Percentiles rank a stretch among this genome's conserved stretches.
Evolutionary conservation across 2,888 invertebrate species (phyloP).

Genomic region (Eupsilia transversa): DNA sequence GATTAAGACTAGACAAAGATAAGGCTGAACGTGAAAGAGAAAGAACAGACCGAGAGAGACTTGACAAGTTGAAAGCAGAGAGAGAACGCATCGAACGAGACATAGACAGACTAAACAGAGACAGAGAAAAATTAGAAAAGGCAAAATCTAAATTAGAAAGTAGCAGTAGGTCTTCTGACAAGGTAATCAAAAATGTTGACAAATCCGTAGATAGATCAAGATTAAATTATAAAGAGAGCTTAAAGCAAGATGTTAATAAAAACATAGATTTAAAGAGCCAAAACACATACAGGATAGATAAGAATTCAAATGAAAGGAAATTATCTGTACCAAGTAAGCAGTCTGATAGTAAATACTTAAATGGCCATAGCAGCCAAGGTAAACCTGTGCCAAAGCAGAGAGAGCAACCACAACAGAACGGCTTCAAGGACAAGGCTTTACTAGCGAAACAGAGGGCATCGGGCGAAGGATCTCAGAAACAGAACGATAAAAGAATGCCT

Average conservation of each 20-base stretch:
- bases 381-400: slow-evolving; percentile 80
- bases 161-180: slow-evolving; percentile 72
- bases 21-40: slow-evolving; percentile 78
- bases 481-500: slow-evolving; percentile 71
- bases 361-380: slow-evolving; percentile 79
- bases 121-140: slow-evolving; percentile 84
- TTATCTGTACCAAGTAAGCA: slow-evolving; percentile 73
- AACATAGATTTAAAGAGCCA: slow-evolving; percentile 87
- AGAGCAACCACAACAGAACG: slow-evolving; percentile 73
- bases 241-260: slow-evolving; percentile 75
- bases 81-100: slow-evolving; percentile 86
- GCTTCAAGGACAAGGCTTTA: slow-evolving; percentile 74
- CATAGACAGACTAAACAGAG: slow-evolving; percentile 82
- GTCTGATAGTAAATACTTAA: slow-evolving; percentile 75
- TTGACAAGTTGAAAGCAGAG: slow-evolving; percentile 84
- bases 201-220: slow-evolving; percentile 79
- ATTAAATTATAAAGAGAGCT: slow-evolving; percentile 75
- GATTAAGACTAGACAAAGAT: slow-evolving; percentile 67
- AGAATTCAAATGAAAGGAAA: slow-evolving; percentile 83
- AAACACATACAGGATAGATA: slow-evolving; percentile 89
- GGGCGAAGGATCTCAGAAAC: slow-evolving; percentile 72
- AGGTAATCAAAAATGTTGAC: slow-evolving; percentile 70
- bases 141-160: slow-evolving; percentile 82
- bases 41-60: slow-evolving; percentile 80
- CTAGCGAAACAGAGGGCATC: slow-evolving; percentile 73